Evolutionary conservation across 2,797 vertebrate species (phyloP).

Genomic region (Silurus lanzhouensis): DNA sequence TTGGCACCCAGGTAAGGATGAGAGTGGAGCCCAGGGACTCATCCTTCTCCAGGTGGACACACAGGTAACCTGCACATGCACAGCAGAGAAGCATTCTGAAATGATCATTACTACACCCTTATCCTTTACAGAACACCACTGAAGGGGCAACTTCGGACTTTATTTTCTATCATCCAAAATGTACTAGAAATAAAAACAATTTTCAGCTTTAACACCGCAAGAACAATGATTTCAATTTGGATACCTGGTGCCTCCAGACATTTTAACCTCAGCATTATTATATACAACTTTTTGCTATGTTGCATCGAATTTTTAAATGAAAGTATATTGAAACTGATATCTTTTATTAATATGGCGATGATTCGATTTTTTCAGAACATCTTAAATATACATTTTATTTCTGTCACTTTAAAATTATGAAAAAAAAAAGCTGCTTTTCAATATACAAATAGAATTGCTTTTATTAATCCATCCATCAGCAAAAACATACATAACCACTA

Average conservation of each 20-base stretch:
- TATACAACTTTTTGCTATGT: background rate
- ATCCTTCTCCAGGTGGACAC: constrained; percentile 94
- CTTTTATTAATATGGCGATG: background rate
- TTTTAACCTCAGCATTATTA: background rate
- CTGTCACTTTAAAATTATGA: background rate
- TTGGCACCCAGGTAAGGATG: constrained; percentile 96
- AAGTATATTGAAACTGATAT: background rate
- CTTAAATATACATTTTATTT: background rate
- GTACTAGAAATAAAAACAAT: background rate
- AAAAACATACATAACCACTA: background rate
- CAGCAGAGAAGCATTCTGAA: background rate
- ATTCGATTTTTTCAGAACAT: background rate
- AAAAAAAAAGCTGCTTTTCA: background rate
- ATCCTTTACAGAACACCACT: background rate
- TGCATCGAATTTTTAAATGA: background rate
- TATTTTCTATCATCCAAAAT: background rate
- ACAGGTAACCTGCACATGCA: constrained; percentile 85
- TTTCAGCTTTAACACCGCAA: background rate
- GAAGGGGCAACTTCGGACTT: background rate
- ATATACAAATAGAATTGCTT: too few species aligned
- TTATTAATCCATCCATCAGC: background rate
- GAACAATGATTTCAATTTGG: background rate
- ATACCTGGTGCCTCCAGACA: background rate
- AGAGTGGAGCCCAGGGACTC: constrained; percentile 90
- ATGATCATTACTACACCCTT: background rate